Evolutionary conservation across 2,113 vertebrate species (phyloP), one percentile per base, ranked within the genome.

Genomic region (Otus sunia): DNA sequence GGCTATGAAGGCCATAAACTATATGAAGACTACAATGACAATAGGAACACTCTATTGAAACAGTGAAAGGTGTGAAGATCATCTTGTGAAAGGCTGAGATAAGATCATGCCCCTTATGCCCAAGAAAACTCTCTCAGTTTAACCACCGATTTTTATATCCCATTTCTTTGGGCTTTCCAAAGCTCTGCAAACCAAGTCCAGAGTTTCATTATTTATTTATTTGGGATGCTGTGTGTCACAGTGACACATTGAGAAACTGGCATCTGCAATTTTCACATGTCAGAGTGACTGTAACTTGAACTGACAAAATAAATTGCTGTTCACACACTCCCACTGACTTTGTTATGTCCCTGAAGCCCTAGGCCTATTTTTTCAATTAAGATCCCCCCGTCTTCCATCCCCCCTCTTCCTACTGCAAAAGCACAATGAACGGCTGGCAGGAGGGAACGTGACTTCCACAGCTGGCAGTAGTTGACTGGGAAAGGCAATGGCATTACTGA

Each of bases 321-420:
- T 74, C 74, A 78, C 67, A 90, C 92, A 96, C 96, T 94, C 96
- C 91, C 71, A 90, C 78, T 97, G 94, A 97, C 92, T 97, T 94
- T 97, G 84, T 88, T 82, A 85, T 88, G 91, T 97, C 86, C 95
- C 79, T 53, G 92, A 90, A 84, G 97, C 95, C 55, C 56, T 93
- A 71, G 80, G 80, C 95, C 96, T 96, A 95, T 96, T 97, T 94
- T 96, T 97, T 97, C 92, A 96, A 97, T 92, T 92, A 97, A 97
- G 92, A 96, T 89, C 69, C 94, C 90, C 90, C 71, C 75, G 86
- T 95, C 92, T 88, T 75, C 55, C 39, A 86, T 96, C 62, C 67
- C 49, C 49, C 63, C 53, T 88, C 96, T 78, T 82, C 87, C 92
- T 58, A 52, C 53, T 91, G 56, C 80, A 96, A 86, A 92, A 83